Evolutionary conservation across 2,113 vertebrate species (phyloP).

Genomic region (Pleuronectes platessa): DNA sequence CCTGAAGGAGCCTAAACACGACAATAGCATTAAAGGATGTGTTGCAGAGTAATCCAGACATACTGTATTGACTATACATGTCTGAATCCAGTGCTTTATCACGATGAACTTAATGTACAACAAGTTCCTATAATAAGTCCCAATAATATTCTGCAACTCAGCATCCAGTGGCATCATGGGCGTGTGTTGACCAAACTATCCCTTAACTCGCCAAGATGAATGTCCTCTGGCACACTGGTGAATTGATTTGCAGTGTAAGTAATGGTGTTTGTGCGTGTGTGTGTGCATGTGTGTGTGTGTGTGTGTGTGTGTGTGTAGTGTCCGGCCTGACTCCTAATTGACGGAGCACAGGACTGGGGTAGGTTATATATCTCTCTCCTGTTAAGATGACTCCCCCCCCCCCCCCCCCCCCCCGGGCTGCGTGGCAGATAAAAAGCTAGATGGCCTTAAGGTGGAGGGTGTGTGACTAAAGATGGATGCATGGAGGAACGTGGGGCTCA

Average conservation of each 20-base stretch:
- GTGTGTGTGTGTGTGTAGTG: background rate
- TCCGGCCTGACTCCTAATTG: background rate
- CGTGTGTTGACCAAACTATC: slow-evolving; percentile 22
- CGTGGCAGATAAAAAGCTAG: slow-evolving; percentile 41
- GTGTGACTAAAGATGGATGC: slow-evolving; percentile 59
- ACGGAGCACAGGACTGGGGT: slow-evolving; percentile 9
- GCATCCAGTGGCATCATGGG: background rate
- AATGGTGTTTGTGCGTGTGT: background rate
- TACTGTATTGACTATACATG: background rate
- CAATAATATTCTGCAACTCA: slow-evolving; percentile 8
- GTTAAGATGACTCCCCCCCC: slow-evolving; percentile 1
- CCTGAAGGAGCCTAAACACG: background rate
- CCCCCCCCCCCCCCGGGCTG: slow-evolving; percentile 19
- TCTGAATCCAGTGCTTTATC: background rate
- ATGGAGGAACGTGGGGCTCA: slow-evolving; percentile 27
- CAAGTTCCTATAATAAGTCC: slow-evolving; percentile 24
- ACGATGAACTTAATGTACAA: background rate
- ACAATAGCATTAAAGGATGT: background rate
- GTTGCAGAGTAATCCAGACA: background rate
- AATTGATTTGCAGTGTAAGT: slow-evolving; percentile 42
- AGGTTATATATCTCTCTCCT: slow-evolving; percentile 50
- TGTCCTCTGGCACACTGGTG: slow-evolving; percentile 33
- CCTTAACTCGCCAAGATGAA: slow-evolving; percentile 26
- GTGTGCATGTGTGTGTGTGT: background rate
- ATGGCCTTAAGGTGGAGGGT: slow-evolving; percentile 37